Base-by-base conservation (phyloP, 2,113 vertebrate species). In the Procavia capensis region DNA sequence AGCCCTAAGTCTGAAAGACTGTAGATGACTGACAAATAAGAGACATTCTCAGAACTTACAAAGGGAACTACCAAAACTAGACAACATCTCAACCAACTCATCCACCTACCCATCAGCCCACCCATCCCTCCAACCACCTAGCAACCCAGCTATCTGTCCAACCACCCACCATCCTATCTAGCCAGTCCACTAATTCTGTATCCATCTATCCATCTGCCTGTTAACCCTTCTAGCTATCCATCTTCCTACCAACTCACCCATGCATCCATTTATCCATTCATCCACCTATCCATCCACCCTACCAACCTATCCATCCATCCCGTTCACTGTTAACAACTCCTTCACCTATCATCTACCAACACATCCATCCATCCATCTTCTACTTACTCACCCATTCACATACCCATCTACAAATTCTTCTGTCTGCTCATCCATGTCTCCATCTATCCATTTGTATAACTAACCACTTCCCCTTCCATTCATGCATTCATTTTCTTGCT, bases 251-350 rank as follows among this genome's bases (percentile, higher is more conserved):
- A 9, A 79, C 11, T 17, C 13, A 43, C 4, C 34, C 34, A 19
- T 11, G 10, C 8, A 75, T 17, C 9, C 6, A 39, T n/a, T 20
- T 9, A 75, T 9, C 17, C 19, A 66, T 4, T 27, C 9, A 20
- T 24, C 2, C 17, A 29, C 0, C 3, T 6, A 78, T 50, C 45
- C 0, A 57, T 24, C 76, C 11, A 90, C 9, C 10, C 3, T 70
- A 20, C 13, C 14, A 81, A 34, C 20, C 54, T 68, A 83, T 9
- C 54, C 10, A 74, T 11, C 79, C 6, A 61, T 3, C 41, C 8
- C n/a, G 85, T 39, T 25, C 1, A 2, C 36, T 19, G n/a, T n/a
- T 13, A 10, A 41, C n/a, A 29, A 5, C n/a, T 4, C 39, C 41
- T 57, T 68, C 29, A 39, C 14, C 57, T 29, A 25, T 25, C 29